These are phyloP conservation scores for Podabrus alpinus DNA, from an alignment of 2,888 invertebrate genomes.

Conservation along the genomic window DNA sequence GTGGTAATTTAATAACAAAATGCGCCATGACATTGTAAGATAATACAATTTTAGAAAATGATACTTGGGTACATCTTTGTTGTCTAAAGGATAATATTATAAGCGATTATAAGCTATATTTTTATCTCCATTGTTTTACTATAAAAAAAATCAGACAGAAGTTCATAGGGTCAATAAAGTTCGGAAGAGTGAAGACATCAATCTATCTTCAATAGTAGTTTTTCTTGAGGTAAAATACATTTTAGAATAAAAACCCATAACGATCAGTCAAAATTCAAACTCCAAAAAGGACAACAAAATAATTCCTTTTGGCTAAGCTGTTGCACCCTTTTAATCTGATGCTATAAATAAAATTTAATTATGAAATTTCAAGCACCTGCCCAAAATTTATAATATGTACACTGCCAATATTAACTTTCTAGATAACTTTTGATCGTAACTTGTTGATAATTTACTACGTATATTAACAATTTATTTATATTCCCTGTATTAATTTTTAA, in stretches of 20 bases:
- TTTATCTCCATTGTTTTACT: background rate
- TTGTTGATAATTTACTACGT: background rate
- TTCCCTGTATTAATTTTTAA: background rate
- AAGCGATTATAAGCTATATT: no score
- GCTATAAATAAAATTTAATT: background rate
- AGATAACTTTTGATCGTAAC: background rate
- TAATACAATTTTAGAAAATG: background rate
- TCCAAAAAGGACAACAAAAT: background rate
- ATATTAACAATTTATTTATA: background rate
- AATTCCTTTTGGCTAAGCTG: background rate
- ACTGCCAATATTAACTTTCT: background rate
- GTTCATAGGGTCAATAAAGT: no score
- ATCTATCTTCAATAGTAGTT: background rate
- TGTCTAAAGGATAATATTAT: background rate
- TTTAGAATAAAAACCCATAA: no score
- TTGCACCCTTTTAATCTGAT: background rate
- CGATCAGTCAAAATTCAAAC: no score
- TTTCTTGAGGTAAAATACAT: background rate
- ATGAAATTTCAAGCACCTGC: background rate
- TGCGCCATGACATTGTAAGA: background rate
- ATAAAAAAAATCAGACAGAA: background rate
- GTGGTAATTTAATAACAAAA: background rate
- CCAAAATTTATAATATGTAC: background rate
- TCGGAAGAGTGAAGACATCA: background rate
- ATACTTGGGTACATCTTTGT: background rate